Evolutionary conservation across 2,113 vertebrate species (phyloP).

Genomic region (Pseudopodoces humilis): DNA sequence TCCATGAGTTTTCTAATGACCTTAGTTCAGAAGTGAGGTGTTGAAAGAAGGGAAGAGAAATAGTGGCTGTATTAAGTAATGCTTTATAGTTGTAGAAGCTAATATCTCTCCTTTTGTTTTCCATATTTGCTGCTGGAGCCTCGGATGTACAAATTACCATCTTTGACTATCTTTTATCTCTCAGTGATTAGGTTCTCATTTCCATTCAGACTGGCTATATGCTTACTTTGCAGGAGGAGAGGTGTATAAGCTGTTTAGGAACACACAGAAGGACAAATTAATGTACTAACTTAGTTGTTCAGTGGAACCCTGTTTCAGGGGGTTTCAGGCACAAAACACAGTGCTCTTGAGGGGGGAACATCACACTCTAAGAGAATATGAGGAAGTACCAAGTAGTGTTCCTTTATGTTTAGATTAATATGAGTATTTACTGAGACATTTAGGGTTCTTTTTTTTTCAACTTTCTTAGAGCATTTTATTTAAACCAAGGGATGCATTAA

Average conservation of each 20-base stretch:
- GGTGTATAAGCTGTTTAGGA: background rate
- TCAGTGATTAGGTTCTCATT: background rate
- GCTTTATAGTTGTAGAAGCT: background rate
- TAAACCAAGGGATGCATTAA: background rate
- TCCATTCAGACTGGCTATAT: background rate
- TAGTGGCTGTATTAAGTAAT: background rate
- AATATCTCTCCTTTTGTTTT: background rate
- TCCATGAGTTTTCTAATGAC: background rate
- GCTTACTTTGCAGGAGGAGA: background rate
- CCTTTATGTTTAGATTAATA: background rate
- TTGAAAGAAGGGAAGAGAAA: background rate
- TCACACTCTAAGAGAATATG: background rate
- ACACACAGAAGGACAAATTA: background rate
- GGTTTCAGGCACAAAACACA: background rate
- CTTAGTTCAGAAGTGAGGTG: background rate
- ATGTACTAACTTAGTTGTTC: background rate
- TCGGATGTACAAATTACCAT: background rate
- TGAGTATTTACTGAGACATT: background rate
- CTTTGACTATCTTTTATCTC: background rate
- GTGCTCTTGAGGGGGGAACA: background rate
- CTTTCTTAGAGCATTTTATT: background rate
- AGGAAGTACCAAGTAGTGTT: background rate
- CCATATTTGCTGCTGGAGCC: background rate
- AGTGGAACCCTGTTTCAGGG: fast-evolving
- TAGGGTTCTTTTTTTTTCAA: background rate